These are phyloP conservation scores for Zhengitettix transpicula DNA, from an alignment of 2,888 invertebrate genomes.

Conservation along the genomic window DNA sequence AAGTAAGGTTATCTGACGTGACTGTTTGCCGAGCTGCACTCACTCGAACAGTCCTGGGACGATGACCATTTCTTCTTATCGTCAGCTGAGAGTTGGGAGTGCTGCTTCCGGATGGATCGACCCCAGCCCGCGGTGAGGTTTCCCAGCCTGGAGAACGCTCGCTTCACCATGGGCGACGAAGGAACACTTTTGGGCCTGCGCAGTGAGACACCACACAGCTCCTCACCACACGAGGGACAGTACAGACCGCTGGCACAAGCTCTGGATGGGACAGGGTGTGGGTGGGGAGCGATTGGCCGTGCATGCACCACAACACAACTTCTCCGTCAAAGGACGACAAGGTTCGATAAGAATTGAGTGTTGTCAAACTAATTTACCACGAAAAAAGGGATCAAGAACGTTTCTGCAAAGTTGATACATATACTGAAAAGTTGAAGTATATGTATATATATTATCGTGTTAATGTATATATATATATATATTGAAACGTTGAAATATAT, in stretches of 20 bases:
- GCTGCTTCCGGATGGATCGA: conserved; percentile 67
- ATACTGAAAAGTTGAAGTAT: too few relatives aligned
- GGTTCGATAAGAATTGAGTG: too few relatives aligned
- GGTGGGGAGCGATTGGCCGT: neutral
- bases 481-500: too few relatives aligned
- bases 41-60: conserved; percentile 84
- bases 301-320: neutral
- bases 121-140: conserved; percentile 86
- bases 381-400: too few relatives aligned
- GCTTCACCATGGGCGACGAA: conserved; percentile 83
- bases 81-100: conserved; percentile 63
- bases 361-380: too few relatives aligned
- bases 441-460: too few relatives aligned
- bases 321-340: too few relatives aligned
- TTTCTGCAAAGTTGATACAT: too few relatives aligned
- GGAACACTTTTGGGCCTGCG: conserved; percentile 81
- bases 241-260: neutral
- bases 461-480: too few relatives aligned
- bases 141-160: conserved; percentile 78
- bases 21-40: conserved; percentile 20
- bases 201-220: conserved; percentile 12
- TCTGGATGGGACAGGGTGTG: too few relatives aligned
- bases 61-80: conserved; percentile 87
- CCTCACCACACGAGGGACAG: conserved; percentile 5
- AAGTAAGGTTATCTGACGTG: too few relatives aligned